These are phyloP conservation scores for Fulmarus glacialis DNA, from an alignment of 2,113 vertebrate species.

Conservation along the genomic window DNA sequence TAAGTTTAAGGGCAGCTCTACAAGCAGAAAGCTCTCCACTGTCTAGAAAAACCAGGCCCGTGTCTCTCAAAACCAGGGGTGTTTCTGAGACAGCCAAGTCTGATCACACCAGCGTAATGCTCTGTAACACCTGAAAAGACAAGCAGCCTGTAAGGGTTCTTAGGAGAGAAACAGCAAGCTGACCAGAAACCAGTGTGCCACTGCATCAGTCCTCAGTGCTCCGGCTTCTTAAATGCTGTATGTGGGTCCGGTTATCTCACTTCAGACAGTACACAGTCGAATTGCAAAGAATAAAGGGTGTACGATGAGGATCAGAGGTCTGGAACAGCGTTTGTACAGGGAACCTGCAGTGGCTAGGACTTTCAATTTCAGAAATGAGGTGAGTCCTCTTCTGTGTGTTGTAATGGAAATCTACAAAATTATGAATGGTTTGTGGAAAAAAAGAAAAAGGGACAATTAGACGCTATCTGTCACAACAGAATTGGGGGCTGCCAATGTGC, in stretches of 20 bases:
- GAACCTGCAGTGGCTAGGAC: not conserved
- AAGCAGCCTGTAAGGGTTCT: not conserved
- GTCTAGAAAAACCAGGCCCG: accelerated
- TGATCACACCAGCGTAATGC: not conserved
- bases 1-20: not conserved
- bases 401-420: not conserved
- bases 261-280: accelerated
- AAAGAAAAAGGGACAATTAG: not conserved
- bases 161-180: not conserved
- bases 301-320: not conserved
- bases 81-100: not conserved
- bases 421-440: not conserved
- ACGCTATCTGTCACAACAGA: not conserved
- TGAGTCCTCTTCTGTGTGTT: not conserved
- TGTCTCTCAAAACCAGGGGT: not conserved
- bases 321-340: not conserved
- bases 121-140: not conserved
- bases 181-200: not conserved
- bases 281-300: not conserved
- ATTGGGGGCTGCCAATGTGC: not conserved
- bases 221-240: not conserved
- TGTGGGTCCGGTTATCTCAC: accelerated
- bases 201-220: accelerated
- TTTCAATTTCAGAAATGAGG: not conserved
- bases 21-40: not conserved